Conservation (phyloP, 1,140 invertebrate species). For the Solenopsis fugax region DNA sequence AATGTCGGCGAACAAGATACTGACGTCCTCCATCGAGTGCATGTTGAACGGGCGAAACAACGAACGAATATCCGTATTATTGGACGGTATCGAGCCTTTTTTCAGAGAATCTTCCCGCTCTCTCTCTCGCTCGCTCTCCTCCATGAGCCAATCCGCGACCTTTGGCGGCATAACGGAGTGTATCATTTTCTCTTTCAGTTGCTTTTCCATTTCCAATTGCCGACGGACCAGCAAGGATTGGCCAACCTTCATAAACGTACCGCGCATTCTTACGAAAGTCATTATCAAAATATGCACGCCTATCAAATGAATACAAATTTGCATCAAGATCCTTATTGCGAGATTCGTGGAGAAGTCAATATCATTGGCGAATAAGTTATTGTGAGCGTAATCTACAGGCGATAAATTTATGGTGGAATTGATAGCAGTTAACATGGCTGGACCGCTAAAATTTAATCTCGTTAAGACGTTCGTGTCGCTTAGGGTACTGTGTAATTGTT, state of each 20-base stretch:
- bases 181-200: constrained; percentile 98
- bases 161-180: constrained; percentile 98
- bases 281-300: constrained; percentile 97
- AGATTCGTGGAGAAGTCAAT: constrained; percentile 87
- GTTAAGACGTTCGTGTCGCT: constrained; percentile 54
- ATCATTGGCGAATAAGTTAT: constrained; percentile 63
- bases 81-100: constrained; percentile 85
- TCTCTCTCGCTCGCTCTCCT: constrained; percentile 89
- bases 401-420: constrained; percentile 63
- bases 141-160: constrained; percentile 95
- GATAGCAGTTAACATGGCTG: constrained; percentile 43
- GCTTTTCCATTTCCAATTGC: constrained; percentile 97
- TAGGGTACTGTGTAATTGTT: constrained; percentile 49
- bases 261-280: constrained; percentile 96
- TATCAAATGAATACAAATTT: constrained; percentile 96
- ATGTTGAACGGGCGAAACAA: constrained; percentile 97
- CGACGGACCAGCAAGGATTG: constrained; percentile 95
- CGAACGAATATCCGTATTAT: constrained; percentile 90
- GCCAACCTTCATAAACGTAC: constrained; percentile 98
- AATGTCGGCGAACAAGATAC: constrained; percentile 99
- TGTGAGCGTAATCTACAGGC: constrained; percentile 14
- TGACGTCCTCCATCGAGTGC: constrained; percentile 98
- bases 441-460: constrained; percentile 67
- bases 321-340: constrained; percentile 92
- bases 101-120: constrained; percentile 86